Evolutionary conservation across 2,797 vertebrate genomes (phyloP), one percentile per base, ranked within the genome.

Genomic region (Sarcoramphus papa): DNA sequence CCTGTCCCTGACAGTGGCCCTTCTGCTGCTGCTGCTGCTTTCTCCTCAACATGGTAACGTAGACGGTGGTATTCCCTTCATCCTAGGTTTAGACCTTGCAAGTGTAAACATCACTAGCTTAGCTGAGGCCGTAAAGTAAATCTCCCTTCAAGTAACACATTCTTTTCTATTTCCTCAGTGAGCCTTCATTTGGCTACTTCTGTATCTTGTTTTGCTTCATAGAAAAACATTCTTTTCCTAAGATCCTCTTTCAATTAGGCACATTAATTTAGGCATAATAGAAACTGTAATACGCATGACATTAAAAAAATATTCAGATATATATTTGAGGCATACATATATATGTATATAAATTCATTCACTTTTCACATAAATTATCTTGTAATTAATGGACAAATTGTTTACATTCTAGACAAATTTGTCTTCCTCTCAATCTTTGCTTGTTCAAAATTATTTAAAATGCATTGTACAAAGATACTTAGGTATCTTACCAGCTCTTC

Each of bases 11-110:
- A n/a, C 77, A 37, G 41, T 3, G 30, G 16, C 31, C 50, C 62
- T 51, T 54, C n/a, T n/a, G 48, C 33, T 30, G 53, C 37, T 60
- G 20, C 75, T 77, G 31, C 75, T 79, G 33, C 80, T 40, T 21
- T 33, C 25, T 35, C 22, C 41, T 53, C 27, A 6, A 1, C 13
- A 1, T 2, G 23, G 19, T 19, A 12, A 4, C 1, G 1, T 5
- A 7, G 27, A 3, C 45, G 10, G 28, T 33, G 30, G 24, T 7
- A 2, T 50, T 45, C 56, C 74, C 50, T 47, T 47, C 48, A 6
- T 22, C 73, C 73, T 10, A 3, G 20, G 16, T 22, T 56, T 40
- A 28, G 41, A 37, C 18, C 35, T 37, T 41, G 67, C n/a, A 6
- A 12, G 37, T 20, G 47, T 10, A 9, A 27, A 15, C 6, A 1